phyloP scores from a whole-genome alignment of 2,113 vertebrate species.

The Irena cyanogastra region DNA sequence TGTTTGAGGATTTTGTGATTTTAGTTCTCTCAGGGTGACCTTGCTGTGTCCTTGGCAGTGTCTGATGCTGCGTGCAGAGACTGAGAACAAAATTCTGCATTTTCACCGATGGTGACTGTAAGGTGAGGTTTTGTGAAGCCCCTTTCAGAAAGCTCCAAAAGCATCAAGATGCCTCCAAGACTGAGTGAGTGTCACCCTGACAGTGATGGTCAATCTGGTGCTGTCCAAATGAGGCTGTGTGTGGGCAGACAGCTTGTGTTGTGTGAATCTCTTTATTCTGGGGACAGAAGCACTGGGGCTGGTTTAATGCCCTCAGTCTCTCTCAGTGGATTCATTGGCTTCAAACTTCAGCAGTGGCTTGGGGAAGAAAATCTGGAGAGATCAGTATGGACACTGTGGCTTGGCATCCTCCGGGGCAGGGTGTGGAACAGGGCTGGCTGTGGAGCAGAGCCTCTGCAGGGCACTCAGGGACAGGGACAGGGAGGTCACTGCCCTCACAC shows the following conservation, averaged over 20 bases:
- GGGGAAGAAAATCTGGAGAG: neutral
- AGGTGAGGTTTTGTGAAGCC: neutral
- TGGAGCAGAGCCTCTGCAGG: neutral
- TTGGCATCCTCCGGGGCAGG: neutral
- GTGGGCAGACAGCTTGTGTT: neutral
- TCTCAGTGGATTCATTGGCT: neutral
- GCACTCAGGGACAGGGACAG: too few species aligned
- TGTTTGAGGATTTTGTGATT: neutral
- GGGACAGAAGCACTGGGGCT: neutral
- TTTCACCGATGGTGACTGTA: neutral
- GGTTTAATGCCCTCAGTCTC: constrained; percentile 28
- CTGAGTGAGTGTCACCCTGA: neutral
- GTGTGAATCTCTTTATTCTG: constrained; percentile 62
- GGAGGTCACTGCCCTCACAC: rapidly evolving
- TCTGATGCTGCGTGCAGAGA: neutral
- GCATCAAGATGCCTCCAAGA: neutral
- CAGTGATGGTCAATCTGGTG: neutral
- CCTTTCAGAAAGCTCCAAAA: neutral
- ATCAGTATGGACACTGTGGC: neutral
- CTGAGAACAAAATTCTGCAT: neutral
- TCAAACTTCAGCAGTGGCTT: neutral
- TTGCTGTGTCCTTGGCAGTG: constrained; percentile 19
- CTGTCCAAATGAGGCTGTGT: neutral
- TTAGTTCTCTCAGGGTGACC: neutral
- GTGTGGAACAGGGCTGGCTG: neutral